phyloP scores from a whole-genome alignment of 2,113 vertebrate species.

The Cynocephalus volans region DNA sequence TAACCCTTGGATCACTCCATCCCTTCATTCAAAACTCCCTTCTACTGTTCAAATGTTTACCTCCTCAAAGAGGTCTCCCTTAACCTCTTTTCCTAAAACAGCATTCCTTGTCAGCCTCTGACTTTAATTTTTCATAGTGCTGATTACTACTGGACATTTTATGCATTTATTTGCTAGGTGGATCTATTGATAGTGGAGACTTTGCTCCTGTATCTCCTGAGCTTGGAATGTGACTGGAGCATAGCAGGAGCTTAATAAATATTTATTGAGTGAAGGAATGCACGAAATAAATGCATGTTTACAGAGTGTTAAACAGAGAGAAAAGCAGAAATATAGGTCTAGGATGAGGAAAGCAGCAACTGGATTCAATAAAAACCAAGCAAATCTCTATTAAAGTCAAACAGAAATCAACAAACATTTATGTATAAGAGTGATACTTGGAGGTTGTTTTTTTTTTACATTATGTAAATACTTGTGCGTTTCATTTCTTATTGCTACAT shows the following conservation, averaged over 20 bases:
- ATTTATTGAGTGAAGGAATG: background rate
- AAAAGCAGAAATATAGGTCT: background rate
- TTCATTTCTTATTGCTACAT: no score
- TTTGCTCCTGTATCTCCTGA: background rate
- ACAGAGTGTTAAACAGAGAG: background rate
- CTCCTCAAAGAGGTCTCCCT: background rate
- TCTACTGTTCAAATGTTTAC: background rate
- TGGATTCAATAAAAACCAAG: background rate
- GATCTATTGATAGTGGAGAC: background rate
- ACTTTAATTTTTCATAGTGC: background rate
- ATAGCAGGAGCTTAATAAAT: background rate
- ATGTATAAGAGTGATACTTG: background rate
- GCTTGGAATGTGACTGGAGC: background rate
- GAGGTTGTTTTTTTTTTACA: no score
- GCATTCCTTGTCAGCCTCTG: background rate
- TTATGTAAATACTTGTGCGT: no score
- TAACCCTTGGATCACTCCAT: background rate
- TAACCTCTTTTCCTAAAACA: background rate
- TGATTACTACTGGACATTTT: background rate
- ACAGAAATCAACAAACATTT: conserved; percentile 20
- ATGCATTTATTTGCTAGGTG: background rate
- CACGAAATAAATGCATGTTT: background rate
- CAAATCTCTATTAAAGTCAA: background rate
- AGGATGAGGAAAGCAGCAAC: background rate
- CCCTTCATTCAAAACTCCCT: background rate